Conservation (phyloP, 2,888 invertebrate species). For the Xestia xanthographa region DNA sequence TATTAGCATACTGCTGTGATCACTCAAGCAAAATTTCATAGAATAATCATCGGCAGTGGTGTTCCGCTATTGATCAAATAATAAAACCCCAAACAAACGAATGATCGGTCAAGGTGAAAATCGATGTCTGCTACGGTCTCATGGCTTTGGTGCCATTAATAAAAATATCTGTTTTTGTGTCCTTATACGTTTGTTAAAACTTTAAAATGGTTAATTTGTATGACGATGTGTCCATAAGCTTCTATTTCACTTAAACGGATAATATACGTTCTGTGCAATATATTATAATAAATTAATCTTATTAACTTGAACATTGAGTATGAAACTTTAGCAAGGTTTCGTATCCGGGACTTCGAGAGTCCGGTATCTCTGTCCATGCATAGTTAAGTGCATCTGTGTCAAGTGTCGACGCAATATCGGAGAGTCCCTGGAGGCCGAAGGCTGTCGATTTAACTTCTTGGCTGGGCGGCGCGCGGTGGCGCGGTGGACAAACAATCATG, state of each 20-base stretch:
- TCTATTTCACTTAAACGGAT: background rate
- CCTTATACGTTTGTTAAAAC: background rate
- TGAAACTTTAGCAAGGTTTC: constrained; percentile 80
- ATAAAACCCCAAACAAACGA: constrained; percentile 77
- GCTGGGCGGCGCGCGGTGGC: constrained; percentile 65
- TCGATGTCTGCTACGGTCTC: constrained; percentile 83
- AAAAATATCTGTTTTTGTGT: constrained; percentile 31
- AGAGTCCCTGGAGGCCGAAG: constrained; percentile 75
- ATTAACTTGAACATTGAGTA: constrained; percentile 80
- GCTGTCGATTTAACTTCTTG: constrained; percentile 82
- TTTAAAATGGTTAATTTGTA: background rate
- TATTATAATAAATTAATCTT: constrained; percentile 29
- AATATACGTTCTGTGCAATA: background rate
- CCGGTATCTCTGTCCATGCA: constrained; percentile 87
- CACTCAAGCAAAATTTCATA: constrained; percentile 73
- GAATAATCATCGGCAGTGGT: constrained; percentile 69
- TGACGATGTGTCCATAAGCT: background rate
- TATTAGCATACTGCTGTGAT: constrained; percentile 72
- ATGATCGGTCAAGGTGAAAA: constrained; percentile 85
- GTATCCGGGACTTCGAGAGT: constrained; percentile 81
- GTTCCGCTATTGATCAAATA: constrained; percentile 80
- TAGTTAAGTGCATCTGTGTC: constrained; percentile 87
- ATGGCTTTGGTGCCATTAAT: constrained; percentile 68
- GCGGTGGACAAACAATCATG: constrained; percentile 70
- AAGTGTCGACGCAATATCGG: constrained; percentile 87